phyloP scores from a whole-genome alignment of 2,113 vertebrate species.

The Onychostruthus taczanowskii region DNA sequence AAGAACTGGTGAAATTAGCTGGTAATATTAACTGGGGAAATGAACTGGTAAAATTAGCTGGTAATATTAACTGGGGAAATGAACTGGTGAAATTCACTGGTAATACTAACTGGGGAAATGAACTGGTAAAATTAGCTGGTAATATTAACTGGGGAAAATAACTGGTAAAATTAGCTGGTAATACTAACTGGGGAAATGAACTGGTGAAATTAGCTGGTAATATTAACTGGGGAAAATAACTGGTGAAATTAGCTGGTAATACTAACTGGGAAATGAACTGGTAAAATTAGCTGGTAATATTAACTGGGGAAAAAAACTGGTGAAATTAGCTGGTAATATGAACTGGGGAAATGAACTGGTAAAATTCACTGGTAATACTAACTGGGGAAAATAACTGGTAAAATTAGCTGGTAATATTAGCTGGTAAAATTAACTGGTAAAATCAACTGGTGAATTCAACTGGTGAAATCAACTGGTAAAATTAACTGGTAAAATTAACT shows the following conservation, averaged over 20 bases:
- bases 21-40: rapidly evolving
- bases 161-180: no score
- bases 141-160: rapidly evolving
- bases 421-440: not conserved
- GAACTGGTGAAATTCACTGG: not conserved
- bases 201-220: not conserved
- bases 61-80: not conserved
- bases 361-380: rapidly evolving
- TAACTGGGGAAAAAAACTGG: not conserved
- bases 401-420: not conserved
- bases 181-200: not conserved
- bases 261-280: no score
- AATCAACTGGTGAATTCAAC: no score
- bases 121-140: not conserved
- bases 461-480: not conserved
- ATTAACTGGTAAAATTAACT: not conserved
- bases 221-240: no score
- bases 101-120: not conserved
- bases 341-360: not conserved
- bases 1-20: not conserved
- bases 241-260: not conserved
- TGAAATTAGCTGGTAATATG: not conserved
- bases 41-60: not conserved
- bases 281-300: not conserved
- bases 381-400: rapidly evolving